A percentile compares a stretch with the other conserved stretches of the same genome.
Conservation (phyloP, 2,113 vertebrate genomes). For the Carollia perspicillata region DNA sequence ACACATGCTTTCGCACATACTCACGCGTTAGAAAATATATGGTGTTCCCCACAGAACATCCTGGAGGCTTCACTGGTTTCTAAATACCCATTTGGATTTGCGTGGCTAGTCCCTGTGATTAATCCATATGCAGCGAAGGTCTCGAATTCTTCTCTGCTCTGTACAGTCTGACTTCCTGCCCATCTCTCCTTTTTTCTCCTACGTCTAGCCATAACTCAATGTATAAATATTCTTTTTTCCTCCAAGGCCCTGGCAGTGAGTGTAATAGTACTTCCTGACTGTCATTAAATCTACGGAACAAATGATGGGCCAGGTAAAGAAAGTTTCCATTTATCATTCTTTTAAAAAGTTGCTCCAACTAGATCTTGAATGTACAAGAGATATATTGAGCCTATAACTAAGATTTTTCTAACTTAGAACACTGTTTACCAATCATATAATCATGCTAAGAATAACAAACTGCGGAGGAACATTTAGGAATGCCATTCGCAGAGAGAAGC, state of each 20-base stretch:
- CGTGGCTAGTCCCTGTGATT: constrained; percentile 73
- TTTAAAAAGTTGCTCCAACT: constrained; percentile 18
- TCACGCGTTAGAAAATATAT: constrained; percentile 69
- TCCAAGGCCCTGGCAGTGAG: background rate
- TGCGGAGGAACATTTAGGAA: background rate
- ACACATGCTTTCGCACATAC: constrained; percentile 72
- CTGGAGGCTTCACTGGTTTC: constrained; percentile 74
- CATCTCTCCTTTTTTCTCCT: background rate
- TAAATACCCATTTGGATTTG: constrained; percentile 75
- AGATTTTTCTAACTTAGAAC: background rate
- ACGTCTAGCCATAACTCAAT: constrained; percentile 25
- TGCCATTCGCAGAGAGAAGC: background rate
- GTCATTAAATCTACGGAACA: constrained; percentile 63
- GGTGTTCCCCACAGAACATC: constrained; percentile 70
- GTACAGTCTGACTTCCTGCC: background rate
- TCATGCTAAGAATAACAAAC: constrained; percentile 37
- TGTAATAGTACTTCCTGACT: background rate
- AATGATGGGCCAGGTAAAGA: constrained; percentile 34
- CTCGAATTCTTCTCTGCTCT: constrained; percentile 69
- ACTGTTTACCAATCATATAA: background rate
- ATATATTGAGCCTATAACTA: background rate
- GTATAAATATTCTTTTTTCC: background rate
- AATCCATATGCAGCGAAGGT: constrained; percentile 26
- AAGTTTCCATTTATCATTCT: constrained; percentile 47
- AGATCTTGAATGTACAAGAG: background rate